Conservation (phyloP, 2,797 vertebrate genomes). For the Cephalopachus bancanus region DNA sequence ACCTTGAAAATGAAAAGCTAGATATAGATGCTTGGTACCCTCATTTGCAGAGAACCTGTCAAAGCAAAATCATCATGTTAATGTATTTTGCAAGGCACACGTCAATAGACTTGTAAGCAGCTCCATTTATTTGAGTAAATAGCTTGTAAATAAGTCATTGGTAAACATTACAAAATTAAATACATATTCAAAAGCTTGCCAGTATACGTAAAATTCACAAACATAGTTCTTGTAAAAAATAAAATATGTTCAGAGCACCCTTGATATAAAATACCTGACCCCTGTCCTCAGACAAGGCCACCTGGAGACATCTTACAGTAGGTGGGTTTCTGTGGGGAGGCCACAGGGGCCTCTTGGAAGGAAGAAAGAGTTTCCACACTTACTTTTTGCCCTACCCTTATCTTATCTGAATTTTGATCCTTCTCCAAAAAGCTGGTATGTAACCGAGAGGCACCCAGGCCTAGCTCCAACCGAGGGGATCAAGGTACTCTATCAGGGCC, state of each 20-base stretch:
- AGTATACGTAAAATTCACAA: slow-evolving; percentile 91
- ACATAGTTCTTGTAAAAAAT: slow-evolving; percentile 91
- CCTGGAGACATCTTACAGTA: slow-evolving; percentile 74
- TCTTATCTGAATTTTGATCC: slow-evolving; percentile 20
- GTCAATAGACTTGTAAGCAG: slow-evolving; percentile 88
- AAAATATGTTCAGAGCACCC: slow-evolving; percentile 92
- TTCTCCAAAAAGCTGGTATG: slow-evolving; percentile 59
- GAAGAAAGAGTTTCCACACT: slow-evolving; percentile 19
- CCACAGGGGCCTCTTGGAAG: slow-evolving; percentile 57
- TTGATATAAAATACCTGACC: slow-evolving; percentile 91
- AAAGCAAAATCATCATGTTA: accelerated
- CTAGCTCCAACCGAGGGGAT: not conserved
- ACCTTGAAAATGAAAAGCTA: not conserved
- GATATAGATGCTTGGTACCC: too few species aligned
- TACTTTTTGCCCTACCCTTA: not conserved
- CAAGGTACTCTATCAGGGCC: not conserved
- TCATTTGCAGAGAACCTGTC: not conserved
- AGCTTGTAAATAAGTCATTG: slow-evolving; percentile 91
- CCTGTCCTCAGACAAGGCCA: slow-evolving; percentile 85
- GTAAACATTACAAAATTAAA: slow-evolving; percentile 93
- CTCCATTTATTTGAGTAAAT: slow-evolving; percentile 93
- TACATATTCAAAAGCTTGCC: slow-evolving; percentile 91
- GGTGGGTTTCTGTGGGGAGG: slow-evolving; percentile 81
- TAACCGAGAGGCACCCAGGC: not conserved
- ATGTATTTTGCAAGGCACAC: slow-evolving; percentile 68